Evolutionary conservation across 1,140 invertebrate genomes (phyloP).

Genomic region (Diorhabda sublineata): DNA sequence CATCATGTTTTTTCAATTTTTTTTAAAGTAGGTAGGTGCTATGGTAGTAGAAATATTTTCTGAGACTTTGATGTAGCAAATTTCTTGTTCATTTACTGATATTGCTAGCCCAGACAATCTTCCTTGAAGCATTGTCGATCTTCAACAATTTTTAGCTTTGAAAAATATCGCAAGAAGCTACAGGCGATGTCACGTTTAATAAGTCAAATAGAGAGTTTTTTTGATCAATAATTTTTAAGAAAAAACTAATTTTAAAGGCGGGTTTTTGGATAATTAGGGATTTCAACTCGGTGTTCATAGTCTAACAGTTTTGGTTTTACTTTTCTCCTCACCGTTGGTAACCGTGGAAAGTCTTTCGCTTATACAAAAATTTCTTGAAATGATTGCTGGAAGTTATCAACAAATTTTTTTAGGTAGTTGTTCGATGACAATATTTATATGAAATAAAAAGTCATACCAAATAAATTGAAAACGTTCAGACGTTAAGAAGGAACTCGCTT

Average conservation of each 20-base stretch:
- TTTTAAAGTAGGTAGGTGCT: background rate
- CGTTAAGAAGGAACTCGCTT: slow-evolving; percentile 22
- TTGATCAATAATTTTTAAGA: background rate
- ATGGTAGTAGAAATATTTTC: background rate
- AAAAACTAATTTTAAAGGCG: slow-evolving; percentile 5
- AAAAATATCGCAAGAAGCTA: too few species aligned
- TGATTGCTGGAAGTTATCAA: background rate
- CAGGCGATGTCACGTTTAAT: background rate
- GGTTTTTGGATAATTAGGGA: background rate
- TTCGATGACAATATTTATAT: slow-evolving; percentile 26
- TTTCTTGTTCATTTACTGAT: background rate
- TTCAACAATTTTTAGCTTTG: background rate
- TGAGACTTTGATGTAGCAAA: background rate
- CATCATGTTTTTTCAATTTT: background rate
- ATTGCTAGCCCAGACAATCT: background rate
- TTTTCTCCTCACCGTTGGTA: background rate
- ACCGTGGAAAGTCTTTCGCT: slow-evolving; percentile 1
- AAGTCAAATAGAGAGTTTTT: background rate
- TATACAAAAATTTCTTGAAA: slow-evolving; percentile 1
- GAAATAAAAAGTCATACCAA: slow-evolving; percentile 25
- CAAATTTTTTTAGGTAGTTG: slow-evolving; percentile 4
- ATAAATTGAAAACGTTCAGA: slow-evolving; percentile 29
- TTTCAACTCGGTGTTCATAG: background rate
- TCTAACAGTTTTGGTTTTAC: slow-evolving; percentile 3
- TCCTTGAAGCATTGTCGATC: background rate